A percentile compares a stretch with the other conserved stretches of the same genome.
phyloP scores from a whole-genome alignment of 2,888 invertebrate species.

The Gandaritis pyraliata region DNA sequence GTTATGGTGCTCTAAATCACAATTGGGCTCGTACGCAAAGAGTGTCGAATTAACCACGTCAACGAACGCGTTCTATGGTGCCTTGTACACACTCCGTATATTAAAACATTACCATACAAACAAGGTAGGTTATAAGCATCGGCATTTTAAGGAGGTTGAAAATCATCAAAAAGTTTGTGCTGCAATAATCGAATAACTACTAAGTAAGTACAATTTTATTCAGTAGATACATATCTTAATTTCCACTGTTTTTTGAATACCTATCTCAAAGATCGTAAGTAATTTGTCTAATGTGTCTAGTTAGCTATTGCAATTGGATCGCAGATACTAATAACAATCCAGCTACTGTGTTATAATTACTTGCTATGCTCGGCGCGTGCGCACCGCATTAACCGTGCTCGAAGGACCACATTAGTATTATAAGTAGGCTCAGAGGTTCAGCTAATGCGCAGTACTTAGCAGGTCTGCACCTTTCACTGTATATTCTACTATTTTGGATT shows the following conservation, averaged over 20 bases:
- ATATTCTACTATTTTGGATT: background rate
- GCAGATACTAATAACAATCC: conserved; percentile 2
- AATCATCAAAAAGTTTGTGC: no score
- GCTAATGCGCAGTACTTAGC: conserved; percentile 7
- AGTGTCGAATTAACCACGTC: conserved; percentile 55
- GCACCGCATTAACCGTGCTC: conserved; percentile 43
- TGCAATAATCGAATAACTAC: no score
- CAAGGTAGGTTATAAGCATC: background rate
- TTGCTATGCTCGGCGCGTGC: conserved; percentile 43
- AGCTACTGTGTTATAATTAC: conserved; percentile 6
- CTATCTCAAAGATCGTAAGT: background rate
- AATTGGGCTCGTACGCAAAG: conserved; percentile 1
- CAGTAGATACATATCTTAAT: no score
- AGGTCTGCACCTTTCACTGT: conserved; percentile 12
- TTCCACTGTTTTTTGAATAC: background rate
- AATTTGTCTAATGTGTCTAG: background rate
- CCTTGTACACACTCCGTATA: conserved; percentile 46
- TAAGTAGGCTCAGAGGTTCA: conserved; percentile 37
- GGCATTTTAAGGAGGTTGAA: no score
- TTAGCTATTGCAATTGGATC: conserved; percentile 1
- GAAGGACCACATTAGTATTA: conserved; percentile 52
- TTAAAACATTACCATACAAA: background rate
- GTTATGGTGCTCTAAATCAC: background rate
- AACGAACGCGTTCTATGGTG: conserved; percentile 50
- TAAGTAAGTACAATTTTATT: no score